These are phyloP conservation scores for Microctonus hyperodae DNA, from an alignment of 2,888 invertebrate genomes.

Conservation along the genomic window DNA sequence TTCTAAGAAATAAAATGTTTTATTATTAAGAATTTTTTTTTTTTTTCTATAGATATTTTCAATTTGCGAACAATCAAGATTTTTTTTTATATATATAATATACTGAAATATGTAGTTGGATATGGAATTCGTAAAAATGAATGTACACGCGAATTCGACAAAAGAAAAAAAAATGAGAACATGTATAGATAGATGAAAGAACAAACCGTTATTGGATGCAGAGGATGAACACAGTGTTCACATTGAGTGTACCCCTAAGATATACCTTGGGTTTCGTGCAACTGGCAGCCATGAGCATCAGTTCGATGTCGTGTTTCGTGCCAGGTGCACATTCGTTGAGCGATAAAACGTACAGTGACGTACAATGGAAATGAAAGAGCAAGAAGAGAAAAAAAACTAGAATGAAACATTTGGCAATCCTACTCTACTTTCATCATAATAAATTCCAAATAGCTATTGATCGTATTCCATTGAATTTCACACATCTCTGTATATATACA, in stretches of 20 bases:
- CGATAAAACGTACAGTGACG: constrained; percentile 20
- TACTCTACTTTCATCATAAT: background rate
- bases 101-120: too few relatives aligned
- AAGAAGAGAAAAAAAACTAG: background rate
- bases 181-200: constrained; percentile 1
- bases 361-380: background rate
- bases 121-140: too few relatives aligned
- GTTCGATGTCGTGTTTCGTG: constrained; percentile 29
- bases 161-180: constrained; percentile 10
- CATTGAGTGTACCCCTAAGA: constrained; percentile 19
- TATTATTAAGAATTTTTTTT: too few relatives aligned
- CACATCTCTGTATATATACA: background rate
- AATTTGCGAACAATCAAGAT: too few relatives aligned
- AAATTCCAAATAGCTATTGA: constrained; percentile 1
- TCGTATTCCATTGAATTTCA: background rate
- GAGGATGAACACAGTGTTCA: constrained; percentile 1
- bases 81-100: too few relatives aligned
- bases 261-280: constrained; percentile 29
- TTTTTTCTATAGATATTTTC: too few relatives aligned
- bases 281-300: constrained; percentile 31
- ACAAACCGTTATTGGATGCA: constrained; percentile 25
- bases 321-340: constrained; percentile 31
- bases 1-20: too few relatives aligned
- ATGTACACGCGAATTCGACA: background rate
- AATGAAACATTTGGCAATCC: background rate